A percentile compares a stretch with the other conserved stretches of the same genome.
phyloP scores from a whole-genome alignment of 1,140 invertebrate genomes.

The Pachypeltis micranthus region DNA sequence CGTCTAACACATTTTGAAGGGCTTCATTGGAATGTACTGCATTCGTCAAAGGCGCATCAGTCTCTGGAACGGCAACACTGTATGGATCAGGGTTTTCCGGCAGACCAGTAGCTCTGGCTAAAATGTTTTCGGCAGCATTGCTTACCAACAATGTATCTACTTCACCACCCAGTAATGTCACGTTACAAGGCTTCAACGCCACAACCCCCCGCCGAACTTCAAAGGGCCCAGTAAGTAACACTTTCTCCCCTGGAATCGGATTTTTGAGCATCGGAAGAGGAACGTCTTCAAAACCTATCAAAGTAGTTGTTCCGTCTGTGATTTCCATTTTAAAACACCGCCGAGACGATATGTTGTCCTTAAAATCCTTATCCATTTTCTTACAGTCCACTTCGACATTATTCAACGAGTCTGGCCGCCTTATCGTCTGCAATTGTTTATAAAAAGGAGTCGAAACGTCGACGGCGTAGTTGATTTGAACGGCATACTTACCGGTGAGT shows the following conservation, averaged over 20 bases:
- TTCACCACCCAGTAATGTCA: slow-evolving; percentile 60
- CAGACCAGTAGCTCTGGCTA: slow-evolving; percentile 45
- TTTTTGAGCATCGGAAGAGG: slow-evolving; percentile 47
- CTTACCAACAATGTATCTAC: slow-evolving; percentile 47
- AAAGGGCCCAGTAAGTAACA: slow-evolving; percentile 49
- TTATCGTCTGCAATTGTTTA: slow-evolving; percentile 48
- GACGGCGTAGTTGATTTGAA: slow-evolving; percentile 40
- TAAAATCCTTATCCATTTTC: slow-evolving; percentile 40
- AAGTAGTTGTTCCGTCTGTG: slow-evolving; percentile 59
- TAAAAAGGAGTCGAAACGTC: slow-evolving; percentile 48
- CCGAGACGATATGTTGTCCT: slow-evolving; percentile 29
- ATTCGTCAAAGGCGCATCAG: background rate
- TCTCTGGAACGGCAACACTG: background rate
- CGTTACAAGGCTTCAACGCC: slow-evolving; percentile 48
- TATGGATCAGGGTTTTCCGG: slow-evolving; percentile 19
- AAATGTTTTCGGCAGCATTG: slow-evolving; percentile 47
- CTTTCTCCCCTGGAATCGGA: slow-evolving; percentile 51
- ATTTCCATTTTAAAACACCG: slow-evolving; percentile 53
- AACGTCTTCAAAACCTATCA: slow-evolving; percentile 61
- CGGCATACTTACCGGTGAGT: slow-evolving; percentile 41
- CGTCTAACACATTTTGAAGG: slow-evolving; percentile 5
- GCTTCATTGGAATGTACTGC: background rate
- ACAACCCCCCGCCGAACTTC: slow-evolving; percentile 56
- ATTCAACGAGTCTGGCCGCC: slow-evolving; percentile 34
- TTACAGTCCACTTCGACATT: slow-evolving; percentile 29